Conservation (phyloP, 1,140 invertebrate species). For the Drosophila sucinea region DNA sequence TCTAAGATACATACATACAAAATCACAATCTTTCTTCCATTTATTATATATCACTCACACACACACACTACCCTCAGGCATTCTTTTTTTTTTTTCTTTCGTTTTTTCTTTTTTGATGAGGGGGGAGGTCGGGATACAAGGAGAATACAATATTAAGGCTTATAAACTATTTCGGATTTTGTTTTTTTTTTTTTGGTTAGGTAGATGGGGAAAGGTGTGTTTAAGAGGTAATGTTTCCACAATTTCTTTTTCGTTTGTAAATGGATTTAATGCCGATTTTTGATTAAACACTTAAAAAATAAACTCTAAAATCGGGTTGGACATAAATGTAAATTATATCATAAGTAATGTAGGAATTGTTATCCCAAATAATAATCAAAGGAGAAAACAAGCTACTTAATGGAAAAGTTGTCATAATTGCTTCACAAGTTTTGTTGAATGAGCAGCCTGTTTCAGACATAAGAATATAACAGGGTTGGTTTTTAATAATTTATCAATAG, state of each 20-base stretch:
- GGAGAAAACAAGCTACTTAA: not conserved
- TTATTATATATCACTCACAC: conserved; percentile 21
- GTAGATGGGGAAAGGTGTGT: not conserved
- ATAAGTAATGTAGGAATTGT: conserved; percentile 8
- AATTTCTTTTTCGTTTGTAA: conserved; percentile 35
- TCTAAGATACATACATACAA: not conserved
- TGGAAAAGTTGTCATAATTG: conserved; percentile 4
- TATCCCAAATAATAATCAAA: not conserved
- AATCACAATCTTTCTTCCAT: conserved; percentile 19
- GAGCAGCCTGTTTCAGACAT: conserved; percentile 1
- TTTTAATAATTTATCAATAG: conserved; percentile 11
- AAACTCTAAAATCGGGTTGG: conserved; percentile 49
- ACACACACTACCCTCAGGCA: conserved; percentile 19
- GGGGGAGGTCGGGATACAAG: not conserved
- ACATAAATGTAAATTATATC: conserved; percentile 2
- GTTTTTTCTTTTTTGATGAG: not conserved
- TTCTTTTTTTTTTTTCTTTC: conserved; percentile 15
- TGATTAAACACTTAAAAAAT: conserved; percentile 33
- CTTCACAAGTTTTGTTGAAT: not conserved
- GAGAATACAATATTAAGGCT: conserved; percentile 34
- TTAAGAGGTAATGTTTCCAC: conserved; percentile 56
- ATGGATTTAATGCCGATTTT: conserved; percentile 58
- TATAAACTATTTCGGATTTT: conserved; percentile 26
- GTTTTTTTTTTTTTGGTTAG: conserved; percentile 26
- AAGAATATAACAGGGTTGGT: not conserved